These are phyloP conservation scores for Calephelis perditalis DNA, from an alignment of 2,888 invertebrate genomes.

Conservation along the genomic window DNA sequence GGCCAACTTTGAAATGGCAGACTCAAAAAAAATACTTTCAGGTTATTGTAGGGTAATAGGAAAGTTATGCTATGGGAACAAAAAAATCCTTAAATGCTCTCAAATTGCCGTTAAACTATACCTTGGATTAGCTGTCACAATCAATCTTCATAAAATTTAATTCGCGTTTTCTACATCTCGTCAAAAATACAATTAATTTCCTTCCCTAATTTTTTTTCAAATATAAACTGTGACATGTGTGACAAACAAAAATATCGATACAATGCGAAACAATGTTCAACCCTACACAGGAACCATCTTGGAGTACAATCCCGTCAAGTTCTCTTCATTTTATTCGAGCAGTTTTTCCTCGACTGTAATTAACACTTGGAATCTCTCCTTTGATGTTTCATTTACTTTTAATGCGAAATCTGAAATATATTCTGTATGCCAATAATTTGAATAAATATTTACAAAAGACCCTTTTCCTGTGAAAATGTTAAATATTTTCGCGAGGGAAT, in stretches of 20 bases:
- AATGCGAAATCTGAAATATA: conserved; percentile 19
- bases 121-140: too few species aligned
- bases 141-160: too few species aligned
- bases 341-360: conserved; percentile 27
- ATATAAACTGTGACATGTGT: background rate
- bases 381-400: conserved; percentile 26
- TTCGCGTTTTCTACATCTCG: too few species aligned
- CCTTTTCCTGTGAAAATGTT: background rate
- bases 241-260: background rate
- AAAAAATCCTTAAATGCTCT: too few species aligned
- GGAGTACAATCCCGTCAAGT: conserved; percentile 28
- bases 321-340: conserved; percentile 29
- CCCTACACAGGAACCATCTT: conserved; percentile 14
- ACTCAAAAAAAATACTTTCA: too few species aligned
- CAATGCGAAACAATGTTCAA: background rate
- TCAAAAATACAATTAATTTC: too few species aligned
- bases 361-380: conserved; percentile 27
- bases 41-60: too few species aligned
- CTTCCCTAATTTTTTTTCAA: too few species aligned
- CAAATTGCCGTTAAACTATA: too few species aligned
- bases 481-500: background rate
- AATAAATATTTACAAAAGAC: conserved; percentile 8
- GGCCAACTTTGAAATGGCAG: too few species aligned
- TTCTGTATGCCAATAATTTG: conserved; percentile 8
- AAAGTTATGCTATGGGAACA: too few species aligned